These are phyloP conservation scores for Drosophila kokeensis DNA, from an alignment of 2,888 invertebrate genomes.

Conservation along the genomic window DNA sequence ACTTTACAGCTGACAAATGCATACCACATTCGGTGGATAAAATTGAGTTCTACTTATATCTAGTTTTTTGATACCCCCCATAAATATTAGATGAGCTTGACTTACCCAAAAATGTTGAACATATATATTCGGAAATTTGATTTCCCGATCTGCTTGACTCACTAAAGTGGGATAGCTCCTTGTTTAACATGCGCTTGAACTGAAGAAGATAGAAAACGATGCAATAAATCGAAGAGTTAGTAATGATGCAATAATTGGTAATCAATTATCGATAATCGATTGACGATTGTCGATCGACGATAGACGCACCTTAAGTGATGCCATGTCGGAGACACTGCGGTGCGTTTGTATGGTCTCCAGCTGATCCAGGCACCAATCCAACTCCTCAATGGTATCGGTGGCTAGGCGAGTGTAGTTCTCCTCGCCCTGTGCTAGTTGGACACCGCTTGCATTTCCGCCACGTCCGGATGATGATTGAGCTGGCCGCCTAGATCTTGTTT, in stretches of 20 bases:
- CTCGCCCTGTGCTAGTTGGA: slow-evolving; percentile 87
- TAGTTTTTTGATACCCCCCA: not conserved
- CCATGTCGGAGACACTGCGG: slow-evolving; percentile 99
- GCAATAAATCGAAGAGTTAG: not conserved
- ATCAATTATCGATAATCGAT: not conserved
- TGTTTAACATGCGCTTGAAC: slow-evolving; percentile 99
- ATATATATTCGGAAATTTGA: slow-evolving; percentile 99
- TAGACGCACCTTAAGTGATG: slow-evolving; percentile 96
- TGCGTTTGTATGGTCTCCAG: slow-evolving; percentile 99
- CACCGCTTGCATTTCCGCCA: slow-evolving; percentile 80
- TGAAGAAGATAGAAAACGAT: slow-evolving; percentile 85
- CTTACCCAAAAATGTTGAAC: slow-evolving; percentile 99
- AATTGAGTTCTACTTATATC: not conserved
- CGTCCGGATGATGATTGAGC: slow-evolving; percentile 84
- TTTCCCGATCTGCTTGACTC: slow-evolving; percentile 99
- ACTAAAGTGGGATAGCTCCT: slow-evolving; percentile 99
- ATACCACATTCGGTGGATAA: no score
- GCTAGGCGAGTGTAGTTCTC: slow-evolving; percentile 97
- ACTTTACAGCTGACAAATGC: no score
- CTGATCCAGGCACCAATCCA: slow-evolving; percentile 99
- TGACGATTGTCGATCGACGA: not conserved
- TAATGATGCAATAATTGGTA: not conserved
- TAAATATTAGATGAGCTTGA: slow-evolving; percentile 54
- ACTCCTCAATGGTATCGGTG: slow-evolving; percentile 98
- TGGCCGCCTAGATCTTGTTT: slow-evolving; percentile 85